Evolutionary conservation across 2,113 vertebrate species (phyloP).

Genomic region (Myotis lucifugus): DNA sequence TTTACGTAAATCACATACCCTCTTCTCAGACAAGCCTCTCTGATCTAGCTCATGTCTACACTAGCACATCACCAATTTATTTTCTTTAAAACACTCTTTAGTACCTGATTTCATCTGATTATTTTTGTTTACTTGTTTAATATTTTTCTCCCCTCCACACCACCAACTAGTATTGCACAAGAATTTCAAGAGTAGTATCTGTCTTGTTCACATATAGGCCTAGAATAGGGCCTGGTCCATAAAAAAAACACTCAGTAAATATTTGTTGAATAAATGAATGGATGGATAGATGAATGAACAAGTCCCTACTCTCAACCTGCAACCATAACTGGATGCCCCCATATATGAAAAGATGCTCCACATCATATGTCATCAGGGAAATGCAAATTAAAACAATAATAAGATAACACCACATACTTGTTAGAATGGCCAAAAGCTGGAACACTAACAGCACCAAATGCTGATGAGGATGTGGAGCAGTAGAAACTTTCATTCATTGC

Average conservation of each 20-base stretch:
- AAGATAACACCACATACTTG: not conserved
- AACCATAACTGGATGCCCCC: not conserved
- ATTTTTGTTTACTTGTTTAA: conserved; percentile 38
- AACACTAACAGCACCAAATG: not conserved
- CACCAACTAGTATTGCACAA: conserved; percentile 29
- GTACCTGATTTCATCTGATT: conserved; percentile 7
- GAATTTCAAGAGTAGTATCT: conserved; percentile 16
- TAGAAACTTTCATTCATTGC: not conserved
- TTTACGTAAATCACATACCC: not conserved
- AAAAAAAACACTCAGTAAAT: conserved; percentile 29
- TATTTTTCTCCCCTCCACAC: not conserved
- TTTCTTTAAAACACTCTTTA: conserved; percentile 25
- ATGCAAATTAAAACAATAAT: conserved; percentile 23
- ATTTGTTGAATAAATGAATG: conserved; percentile 33
- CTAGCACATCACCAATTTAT: not conserved
- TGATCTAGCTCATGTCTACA: not conserved
- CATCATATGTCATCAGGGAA: not conserved
- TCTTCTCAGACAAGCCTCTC: not conserved
- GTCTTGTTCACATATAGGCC: conserved; percentile 19
- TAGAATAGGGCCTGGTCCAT: conserved; percentile 26
- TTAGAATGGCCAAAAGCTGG: not conserved
- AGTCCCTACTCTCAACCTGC: not conserved
- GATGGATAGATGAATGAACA: not conserved
- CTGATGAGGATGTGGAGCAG: not conserved
- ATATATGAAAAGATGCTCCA: not conserved